Evolutionary conservation across 2,113 vertebrate genomes (phyloP).

Genomic region (Apteryx owenii): DNA sequence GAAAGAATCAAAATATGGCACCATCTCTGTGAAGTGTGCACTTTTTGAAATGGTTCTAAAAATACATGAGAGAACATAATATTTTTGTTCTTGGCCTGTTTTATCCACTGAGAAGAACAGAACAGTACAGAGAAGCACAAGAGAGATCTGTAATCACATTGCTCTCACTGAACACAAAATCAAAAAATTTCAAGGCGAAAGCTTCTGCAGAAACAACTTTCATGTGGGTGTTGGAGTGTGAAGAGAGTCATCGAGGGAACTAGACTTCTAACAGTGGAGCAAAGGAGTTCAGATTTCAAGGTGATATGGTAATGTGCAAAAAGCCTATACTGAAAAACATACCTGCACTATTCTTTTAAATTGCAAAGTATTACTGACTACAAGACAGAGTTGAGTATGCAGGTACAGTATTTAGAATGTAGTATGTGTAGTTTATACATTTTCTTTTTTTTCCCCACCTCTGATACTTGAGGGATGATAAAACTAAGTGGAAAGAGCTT

Average conservation of each 20-base stretch:
- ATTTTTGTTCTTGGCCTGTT: slow-evolving; percentile 15
- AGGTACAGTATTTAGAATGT: neutral
- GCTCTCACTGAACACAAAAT: neutral
- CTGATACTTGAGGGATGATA: neutral
- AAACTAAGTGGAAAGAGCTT: neutral
- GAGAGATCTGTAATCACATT: neutral
- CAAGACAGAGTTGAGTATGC: neutral
- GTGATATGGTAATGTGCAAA: neutral
- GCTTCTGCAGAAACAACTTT: neutral
- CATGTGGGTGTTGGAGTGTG: neutral
- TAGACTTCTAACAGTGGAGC: neutral
- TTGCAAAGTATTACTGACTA: neutral
- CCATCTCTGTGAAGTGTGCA: neutral
- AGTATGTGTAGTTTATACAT: neutral
- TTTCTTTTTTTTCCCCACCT: neutral
- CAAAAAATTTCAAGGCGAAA: slow-evolving; percentile 19
- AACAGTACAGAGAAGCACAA: neutral
- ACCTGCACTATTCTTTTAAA: neutral
- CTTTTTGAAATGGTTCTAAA: neutral
- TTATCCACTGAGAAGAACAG: neutral
- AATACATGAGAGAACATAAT: neutral
- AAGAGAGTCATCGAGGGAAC: neutral
- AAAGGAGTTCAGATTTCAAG: neutral
- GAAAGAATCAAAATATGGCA: neutral
- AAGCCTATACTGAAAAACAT: neutral